Conservation (phyloP, 2,113 vertebrate species). For the Mungos mungo region DNA sequence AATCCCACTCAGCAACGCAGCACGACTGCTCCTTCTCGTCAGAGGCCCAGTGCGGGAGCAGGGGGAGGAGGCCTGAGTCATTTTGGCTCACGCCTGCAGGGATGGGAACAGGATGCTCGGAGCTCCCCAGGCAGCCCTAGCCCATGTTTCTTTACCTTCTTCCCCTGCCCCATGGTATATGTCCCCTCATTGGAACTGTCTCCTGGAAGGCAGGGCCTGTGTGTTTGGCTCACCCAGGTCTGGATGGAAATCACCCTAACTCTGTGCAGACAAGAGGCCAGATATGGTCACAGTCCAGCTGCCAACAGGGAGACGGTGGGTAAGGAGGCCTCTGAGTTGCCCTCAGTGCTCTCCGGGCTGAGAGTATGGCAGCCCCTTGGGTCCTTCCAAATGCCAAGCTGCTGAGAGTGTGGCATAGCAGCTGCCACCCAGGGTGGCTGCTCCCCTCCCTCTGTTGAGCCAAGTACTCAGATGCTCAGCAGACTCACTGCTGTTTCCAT, state of each 20-base stretch:
- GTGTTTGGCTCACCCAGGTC: not conserved
- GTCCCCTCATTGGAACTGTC: not conserved
- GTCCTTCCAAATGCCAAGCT: not conserved
- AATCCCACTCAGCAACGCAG: not conserved
- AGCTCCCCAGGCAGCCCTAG: not conserved
- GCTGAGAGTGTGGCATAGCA: not conserved
- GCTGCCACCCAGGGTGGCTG: not conserved
- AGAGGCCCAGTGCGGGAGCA: not conserved
- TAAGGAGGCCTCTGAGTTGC: not conserved
- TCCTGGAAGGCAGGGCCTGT: not conserved
- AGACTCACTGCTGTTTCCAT: conserved; percentile 40
- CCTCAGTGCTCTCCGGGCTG: not conserved
- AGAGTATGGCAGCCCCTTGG: not conserved
- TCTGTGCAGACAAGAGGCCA: not conserved
- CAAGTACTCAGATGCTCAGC: not conserved
- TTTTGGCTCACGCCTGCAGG: not conserved
- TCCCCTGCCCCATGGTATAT: no score
- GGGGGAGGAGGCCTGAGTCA: not conserved
- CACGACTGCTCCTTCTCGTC: not conserved
- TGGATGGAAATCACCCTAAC: not conserved
- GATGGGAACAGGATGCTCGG: not conserved
- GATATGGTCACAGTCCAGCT: not conserved
- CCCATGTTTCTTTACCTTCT: not conserved
- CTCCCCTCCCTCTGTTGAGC: conserved; percentile 39
- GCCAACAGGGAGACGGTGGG: not conserved